A percentile compares a stretch with the other conserved stretches of the same genome.
These are phyloP conservation scores for Thysanoteuthis rhombus DNA, from an alignment of 2,888 invertebrate species.

Conservation along the genomic window DNA sequence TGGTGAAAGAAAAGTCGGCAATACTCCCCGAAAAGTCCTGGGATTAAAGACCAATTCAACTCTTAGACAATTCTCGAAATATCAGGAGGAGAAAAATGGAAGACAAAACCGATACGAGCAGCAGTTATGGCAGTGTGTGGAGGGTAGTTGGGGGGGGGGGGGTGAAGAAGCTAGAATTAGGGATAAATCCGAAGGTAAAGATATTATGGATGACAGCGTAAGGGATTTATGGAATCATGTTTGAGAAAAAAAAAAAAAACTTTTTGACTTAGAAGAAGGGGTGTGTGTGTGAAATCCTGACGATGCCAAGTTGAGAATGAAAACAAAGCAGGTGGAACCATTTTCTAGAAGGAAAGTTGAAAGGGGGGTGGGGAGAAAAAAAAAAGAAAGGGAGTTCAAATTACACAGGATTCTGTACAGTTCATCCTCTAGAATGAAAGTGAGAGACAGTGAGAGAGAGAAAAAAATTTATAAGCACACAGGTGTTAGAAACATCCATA, in stretches of 20 bases:
- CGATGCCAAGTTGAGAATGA: background rate
- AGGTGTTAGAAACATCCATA: too few relatives aligned
- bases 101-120: background rate
- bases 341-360: background rate
- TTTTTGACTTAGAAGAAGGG: too few relatives aligned
- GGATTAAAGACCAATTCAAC: background rate
- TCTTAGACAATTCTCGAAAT: background rate
- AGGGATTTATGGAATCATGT: background rate
- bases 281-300: too few relatives aligned
- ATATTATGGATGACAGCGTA: too few relatives aligned
- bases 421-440: too few relatives aligned
- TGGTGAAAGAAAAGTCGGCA: background rate
- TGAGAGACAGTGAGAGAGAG: too few relatives aligned
- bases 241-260: background rate
- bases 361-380: background rate
- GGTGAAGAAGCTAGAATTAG: background rate
- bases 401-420: background rate
- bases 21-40: background rate
- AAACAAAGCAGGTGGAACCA: background rate
- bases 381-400: rapidly evolving
- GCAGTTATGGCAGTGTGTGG: background rate
- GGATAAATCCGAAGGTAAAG: background rate
- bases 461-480: too few relatives aligned
- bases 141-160: background rate
- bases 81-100: background rate